A percentile compares a stretch with the other conserved stretches of the same genome.
phyloP scores from a whole-genome alignment of 1,140 invertebrate species.

The Apis florea region DNA sequence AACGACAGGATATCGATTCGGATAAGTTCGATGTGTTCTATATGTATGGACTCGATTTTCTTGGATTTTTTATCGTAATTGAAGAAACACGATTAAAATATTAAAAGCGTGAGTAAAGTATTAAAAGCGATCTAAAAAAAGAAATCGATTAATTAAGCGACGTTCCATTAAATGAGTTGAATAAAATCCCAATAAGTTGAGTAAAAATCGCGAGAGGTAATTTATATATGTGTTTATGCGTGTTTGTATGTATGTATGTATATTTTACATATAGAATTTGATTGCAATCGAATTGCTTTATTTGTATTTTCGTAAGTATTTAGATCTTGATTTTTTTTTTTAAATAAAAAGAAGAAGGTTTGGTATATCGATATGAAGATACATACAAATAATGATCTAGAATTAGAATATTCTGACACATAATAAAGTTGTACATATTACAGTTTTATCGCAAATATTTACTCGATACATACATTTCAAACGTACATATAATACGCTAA shows the following conservation, averaged over 20 bases:
- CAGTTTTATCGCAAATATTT: neutral
- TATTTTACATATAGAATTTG: too few species aligned
- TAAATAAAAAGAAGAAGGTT: neutral
- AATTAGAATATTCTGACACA: neutral
- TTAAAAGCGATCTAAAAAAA: slow-evolving; percentile 13
- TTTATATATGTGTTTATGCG: too few species aligned
- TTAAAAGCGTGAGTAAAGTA: too few species aligned
- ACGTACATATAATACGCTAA: neutral
- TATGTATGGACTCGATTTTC: slow-evolving; percentile 17
- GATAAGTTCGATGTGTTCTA: slow-evolving; percentile 16
- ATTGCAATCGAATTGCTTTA: neutral
- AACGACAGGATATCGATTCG: neutral
- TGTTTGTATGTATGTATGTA: too few species aligned
- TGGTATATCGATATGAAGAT: neutral
- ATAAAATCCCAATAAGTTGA: too few species aligned
- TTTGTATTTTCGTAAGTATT: slow-evolving; percentile 1
- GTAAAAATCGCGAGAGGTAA: too few species aligned
- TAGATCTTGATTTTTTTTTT: neutral
- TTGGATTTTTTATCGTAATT: slow-evolving; percentile 23
- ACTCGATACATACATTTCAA: neutral
- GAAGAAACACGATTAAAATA: slow-evolving; percentile 35
- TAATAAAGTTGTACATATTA: neutral
- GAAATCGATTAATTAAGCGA: slow-evolving; percentile 29
- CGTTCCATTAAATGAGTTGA: too few species aligned
- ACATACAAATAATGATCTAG: neutral